phyloP scores from a whole-genome alignment of 2,888 invertebrate species.

The Tethea ocularis region DNA sequence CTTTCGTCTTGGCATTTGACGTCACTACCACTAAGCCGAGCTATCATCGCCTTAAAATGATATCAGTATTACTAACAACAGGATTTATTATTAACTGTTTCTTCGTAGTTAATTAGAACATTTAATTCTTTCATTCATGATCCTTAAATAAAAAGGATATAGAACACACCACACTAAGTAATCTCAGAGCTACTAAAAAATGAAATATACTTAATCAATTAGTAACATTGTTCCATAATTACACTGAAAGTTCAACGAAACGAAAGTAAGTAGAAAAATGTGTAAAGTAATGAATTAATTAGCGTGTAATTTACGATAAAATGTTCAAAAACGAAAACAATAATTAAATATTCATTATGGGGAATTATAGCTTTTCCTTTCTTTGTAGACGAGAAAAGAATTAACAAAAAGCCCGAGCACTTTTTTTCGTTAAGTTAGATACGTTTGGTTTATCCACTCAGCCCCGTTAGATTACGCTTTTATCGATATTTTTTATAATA shows the following conservation, averaged over 20 bases:
- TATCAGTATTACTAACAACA: no score
- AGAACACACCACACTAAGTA: no score
- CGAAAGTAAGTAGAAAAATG: conserved; percentile 55
- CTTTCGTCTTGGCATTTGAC: no score
- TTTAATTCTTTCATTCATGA: no score
- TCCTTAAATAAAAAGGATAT: no score
- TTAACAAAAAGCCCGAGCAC: conserved; percentile 41
- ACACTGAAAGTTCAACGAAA: conserved; percentile 27
- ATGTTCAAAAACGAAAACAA: conserved; percentile 62
- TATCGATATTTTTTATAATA: conserved; percentile 33
- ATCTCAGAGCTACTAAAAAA: no score
- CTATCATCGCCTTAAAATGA: no score
- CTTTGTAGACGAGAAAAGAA: conserved; percentile 44
- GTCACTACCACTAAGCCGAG: no score
- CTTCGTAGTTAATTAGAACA: no score
- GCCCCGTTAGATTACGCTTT: conserved; percentile 19
- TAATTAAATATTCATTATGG: conserved; percentile 77
- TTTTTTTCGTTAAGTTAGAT: conserved; percentile 46
- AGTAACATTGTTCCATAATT: conserved; percentile 9
- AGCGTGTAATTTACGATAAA: conserved; percentile 59
- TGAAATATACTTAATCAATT: not conserved
- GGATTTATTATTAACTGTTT: no score
- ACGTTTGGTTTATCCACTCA: conserved; percentile 18
- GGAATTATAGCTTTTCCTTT: conserved; percentile 66
- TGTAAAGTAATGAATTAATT: conserved; percentile 72